Evolutionary conservation across 2,888 invertebrate genomes (phyloP).

Genomic region (Apotomis betuletana): DNA sequence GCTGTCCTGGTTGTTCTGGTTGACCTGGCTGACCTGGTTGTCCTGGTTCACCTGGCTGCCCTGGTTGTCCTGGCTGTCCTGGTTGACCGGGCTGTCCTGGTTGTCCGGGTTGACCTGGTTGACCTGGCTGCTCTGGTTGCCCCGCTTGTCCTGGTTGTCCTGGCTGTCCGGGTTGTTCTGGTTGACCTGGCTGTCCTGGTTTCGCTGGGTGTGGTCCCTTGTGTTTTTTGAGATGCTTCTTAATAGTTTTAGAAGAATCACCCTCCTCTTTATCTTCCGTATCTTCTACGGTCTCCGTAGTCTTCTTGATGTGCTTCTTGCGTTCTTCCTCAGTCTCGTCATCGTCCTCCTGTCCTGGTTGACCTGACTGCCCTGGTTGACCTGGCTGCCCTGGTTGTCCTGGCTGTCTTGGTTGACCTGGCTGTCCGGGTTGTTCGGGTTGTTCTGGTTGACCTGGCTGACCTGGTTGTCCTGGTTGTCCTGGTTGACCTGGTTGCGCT

Average conservation of each 20-base stretch:
- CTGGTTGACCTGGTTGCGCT: constrained; percentile 1
- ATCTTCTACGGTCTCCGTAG: no score
- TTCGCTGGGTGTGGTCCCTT: no score
- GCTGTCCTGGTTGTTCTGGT: constrained; percentile 2
- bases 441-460: constrained; percentile 1
- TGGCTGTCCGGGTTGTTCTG: constrained; percentile 9
- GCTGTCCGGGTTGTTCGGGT: constrained; percentile 1
- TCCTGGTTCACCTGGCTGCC: background rate
- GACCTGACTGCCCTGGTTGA: background rate
- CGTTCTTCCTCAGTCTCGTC: no score
- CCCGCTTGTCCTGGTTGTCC: constrained; percentile 10
- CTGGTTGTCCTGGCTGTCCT: background rate
- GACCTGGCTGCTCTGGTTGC: constrained; percentile 15
- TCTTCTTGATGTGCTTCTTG: no score
- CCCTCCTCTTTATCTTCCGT: no score
- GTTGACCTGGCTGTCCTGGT: background rate
- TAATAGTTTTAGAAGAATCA: no score
- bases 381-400: background rate
- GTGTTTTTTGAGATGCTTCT: no score
- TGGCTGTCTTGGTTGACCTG: background rate
- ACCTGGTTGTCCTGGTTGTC: constrained; percentile 1
- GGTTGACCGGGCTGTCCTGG: constrained; percentile 23
- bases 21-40: constrained; percentile 12
- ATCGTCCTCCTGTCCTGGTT: no score
- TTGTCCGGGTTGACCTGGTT: constrained; percentile 22